Base-by-base conservation (phyloP, 23 tunicate species). In the Clavelina lepadiformis region DNA sequence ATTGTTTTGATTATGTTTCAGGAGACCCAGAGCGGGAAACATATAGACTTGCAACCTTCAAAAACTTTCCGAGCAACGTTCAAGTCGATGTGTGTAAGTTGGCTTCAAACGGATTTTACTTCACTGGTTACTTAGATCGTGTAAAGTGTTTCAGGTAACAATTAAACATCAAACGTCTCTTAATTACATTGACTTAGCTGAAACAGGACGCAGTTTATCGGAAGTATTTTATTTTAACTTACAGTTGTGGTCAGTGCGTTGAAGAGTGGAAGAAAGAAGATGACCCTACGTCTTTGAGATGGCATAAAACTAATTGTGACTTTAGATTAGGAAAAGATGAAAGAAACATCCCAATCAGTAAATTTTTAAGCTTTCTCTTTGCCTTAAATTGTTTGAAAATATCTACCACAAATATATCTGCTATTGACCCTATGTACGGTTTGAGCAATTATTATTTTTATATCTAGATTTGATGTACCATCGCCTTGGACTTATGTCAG, bases 121-220 rank as follows among this genome's bases (percentile, higher is more conserved):
- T 32, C 51, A 75, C 81, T 22, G 81, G 81, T 2, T 75, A 63
- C 52, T 38, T 51, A 29, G 81, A 75, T 59, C 54, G 81, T 1
- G 81, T 75, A 1, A 64, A 64, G 33, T 75, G 81, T 53, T 75
- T 75, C 58, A 66, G 71, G 81, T 75, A 11, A 41, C 15, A 11
- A 11, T 41, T 41, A 41, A 41, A 15, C 15, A 11, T 15, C 15
- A 11, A 11, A 15, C 11, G 11, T 11, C 49, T 41, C 15, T 41
- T 41, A 41, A 41, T 41, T 11, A 15, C 11, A 41, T 41, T 41
- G n/a, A n/a, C n/a, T n/a, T n/a, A n/a, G n/a, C n/a, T n/a, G n/a
- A n/a, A n/a, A n/a, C n/a, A n/a, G n/a, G n/a, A n/a, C n/a, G n/a
- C n/a, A n/a, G n/a, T n/a, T n/a, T n/a, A n/a, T n/a, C n/a, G n/a